Conservation (phyloP, 2,113 vertebrate genomes). For the Psophia crepitans region DNA sequence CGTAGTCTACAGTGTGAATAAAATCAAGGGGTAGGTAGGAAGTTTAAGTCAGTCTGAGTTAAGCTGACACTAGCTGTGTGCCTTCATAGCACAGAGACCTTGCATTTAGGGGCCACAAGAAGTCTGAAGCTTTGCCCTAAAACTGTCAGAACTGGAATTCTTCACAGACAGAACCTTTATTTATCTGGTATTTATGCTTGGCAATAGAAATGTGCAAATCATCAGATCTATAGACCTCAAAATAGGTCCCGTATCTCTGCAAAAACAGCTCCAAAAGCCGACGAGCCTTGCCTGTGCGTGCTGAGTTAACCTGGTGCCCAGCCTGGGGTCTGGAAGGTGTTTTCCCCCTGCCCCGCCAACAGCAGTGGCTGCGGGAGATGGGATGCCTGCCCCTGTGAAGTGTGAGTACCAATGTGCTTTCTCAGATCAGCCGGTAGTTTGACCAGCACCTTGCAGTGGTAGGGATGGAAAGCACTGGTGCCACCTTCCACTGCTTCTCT, state of each 20-base stretch:
- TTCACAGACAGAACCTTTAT: background rate
- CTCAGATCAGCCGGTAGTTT: background rate
- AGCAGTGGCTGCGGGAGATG: accelerated
- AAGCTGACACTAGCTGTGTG: background rate
- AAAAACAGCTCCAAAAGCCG: background rate
- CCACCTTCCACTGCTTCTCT: too few relatives aligned
- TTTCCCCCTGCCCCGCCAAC: background rate
- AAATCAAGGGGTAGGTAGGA: background rate
- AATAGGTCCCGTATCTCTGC: background rate
- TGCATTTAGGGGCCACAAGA: background rate
- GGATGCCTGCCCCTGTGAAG: too few relatives aligned
- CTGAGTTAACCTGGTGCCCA: too few relatives aligned
- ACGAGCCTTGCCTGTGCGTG: background rate
- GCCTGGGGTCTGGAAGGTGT: too few relatives aligned
- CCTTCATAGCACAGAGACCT: background rate
- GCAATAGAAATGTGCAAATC: background rate
- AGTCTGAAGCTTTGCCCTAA: background rate
- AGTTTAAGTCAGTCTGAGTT: background rate
- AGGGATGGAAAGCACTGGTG: background rate
- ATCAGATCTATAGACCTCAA: background rate
- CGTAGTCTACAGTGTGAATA: background rate
- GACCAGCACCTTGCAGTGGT: background rate
- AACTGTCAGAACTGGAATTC: background rate
- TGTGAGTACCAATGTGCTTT: background rate
- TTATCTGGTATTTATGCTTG: background rate